Conservation (phyloP, 1,140 invertebrate genomes). For the Drosophila athabasca region DNA sequence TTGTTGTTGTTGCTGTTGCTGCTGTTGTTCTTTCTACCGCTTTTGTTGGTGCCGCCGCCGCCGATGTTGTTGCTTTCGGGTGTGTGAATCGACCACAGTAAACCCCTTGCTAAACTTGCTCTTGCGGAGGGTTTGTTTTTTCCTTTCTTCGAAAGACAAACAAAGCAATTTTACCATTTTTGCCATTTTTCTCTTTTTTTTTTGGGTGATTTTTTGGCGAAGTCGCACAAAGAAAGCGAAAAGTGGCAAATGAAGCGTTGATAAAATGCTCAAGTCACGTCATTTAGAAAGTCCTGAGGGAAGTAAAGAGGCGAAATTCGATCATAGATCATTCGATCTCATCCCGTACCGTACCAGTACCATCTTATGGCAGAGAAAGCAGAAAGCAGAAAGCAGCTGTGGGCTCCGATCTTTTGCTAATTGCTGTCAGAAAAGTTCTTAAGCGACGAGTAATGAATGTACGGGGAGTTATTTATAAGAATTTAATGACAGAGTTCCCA, state of each 20-base stretch:
- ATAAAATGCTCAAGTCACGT: slow-evolving; percentile 37
- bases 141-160: slow-evolving; percentile 72
- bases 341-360: slow-evolving; percentile 1
- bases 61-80: background rate
- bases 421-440: slow-evolving; percentile 44
- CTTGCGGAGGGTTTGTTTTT: slow-evolving; percentile 72
- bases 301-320: slow-evolving; percentile 24
- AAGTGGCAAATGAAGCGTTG: slow-evolving; percentile 74
- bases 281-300: background rate
- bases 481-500: slow-evolving; percentile 32
- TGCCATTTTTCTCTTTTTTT: slow-evolving; percentile 34
- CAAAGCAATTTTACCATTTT: slow-evolving; percentile 48
- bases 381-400: slow-evolving; percentile 39
- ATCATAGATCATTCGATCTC: slow-evolving; percentile 54
- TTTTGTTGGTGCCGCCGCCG: too few relatives aligned
- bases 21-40: slow-evolving; percentile 1
- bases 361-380: slow-evolving; percentile 12
- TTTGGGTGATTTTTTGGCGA: slow-evolving; percentile 46
- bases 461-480: slow-evolving; percentile 34
- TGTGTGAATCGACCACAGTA: slow-evolving; percentile 45
- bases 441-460: slow-evolving; percentile 31
- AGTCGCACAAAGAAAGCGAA: slow-evolving; percentile 43
- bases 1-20: background rate
- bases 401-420: slow-evolving; percentile 46
- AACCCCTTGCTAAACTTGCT: slow-evolving; percentile 67